These are phyloP conservation scores for Sepioteuthis lessoniana DNA, from an alignment of 2,888 invertebrate genomes.

Conservation along the genomic window DNA sequence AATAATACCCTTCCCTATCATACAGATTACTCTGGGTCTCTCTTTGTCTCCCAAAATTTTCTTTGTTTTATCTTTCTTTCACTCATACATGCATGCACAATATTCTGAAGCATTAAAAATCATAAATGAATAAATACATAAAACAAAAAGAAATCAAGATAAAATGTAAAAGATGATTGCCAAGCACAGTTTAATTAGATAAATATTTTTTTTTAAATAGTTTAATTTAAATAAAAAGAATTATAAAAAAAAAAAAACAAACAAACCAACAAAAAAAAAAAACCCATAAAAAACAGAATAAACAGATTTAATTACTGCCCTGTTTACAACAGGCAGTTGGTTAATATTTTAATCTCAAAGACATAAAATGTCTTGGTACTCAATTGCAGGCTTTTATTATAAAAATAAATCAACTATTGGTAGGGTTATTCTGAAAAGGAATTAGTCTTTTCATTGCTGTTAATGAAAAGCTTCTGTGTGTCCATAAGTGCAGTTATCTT, in stretches of 20 bases:
- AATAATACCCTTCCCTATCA: not conserved
- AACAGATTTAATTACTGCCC: not conserved
- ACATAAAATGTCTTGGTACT: not conserved
- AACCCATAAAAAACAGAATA: not conserved
- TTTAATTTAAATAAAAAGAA: not conserved
- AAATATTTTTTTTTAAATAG: not conserved
- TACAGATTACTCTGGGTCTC: not conserved
- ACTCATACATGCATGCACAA: not conserved
- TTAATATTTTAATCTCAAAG: not conserved
- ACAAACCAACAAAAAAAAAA: not conserved
- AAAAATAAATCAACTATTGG: no score
- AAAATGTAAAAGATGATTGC: not conserved
- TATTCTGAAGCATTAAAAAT: not conserved
- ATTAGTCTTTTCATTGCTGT: no score
- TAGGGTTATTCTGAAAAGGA: no score
- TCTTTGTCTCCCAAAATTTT: not conserved
- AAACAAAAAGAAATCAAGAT: not conserved
- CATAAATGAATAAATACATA: not conserved
- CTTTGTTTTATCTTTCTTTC: not conserved
- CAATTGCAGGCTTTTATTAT: no score
- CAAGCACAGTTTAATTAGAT: slow-evolving; percentile 33
- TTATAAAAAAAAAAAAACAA: not conserved
- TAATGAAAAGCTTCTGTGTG: no score
- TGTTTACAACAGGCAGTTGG: not conserved
- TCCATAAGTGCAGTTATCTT: no score